Base-by-base conservation (phyloP, 2,888 invertebrate species). In the Ichneumoninae sp. region DNA sequence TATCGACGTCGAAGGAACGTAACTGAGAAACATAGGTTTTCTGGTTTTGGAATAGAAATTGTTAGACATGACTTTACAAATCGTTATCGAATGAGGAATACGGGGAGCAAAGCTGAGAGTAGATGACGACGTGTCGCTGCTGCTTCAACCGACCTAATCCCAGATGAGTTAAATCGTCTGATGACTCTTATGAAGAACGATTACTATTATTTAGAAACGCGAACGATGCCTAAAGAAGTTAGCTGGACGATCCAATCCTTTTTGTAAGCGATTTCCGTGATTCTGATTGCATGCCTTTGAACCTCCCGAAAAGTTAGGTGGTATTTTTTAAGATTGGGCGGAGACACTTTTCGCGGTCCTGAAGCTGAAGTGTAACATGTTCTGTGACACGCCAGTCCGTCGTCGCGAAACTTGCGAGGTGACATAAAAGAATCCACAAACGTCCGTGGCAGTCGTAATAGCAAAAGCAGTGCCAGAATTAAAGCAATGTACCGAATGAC, bases 401-500 rank as follows among this genome's bases (percentile, higher is more conserved):
- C 22, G 13, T 60, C 10, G n/a, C 16, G 3, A 33, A 33, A 33
- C 62, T 62, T n/a, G n/a, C 22, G 2, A 30, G 26, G 8, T 50
- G 65, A 33, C n/a, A 30, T 5, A 3, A 26, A 10, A 6, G 19
- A 22, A 60, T 13, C 60, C 4, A 16, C 26, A 13, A 16, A 60
- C 26, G 54, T 22, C 3, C 22, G 26, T 26, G 13, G 13, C 30
- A 26, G 30, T 6, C 62, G 6, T n/a, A 30, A 62, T 16, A 6
- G 6, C 26, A n/a, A 6, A 33, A 33, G 1, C 30, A 62, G 13
- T 19, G 10, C 10, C 33, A 36, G 6, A 19, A 50, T 22, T 30
- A 50, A 44, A 36, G 40, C 44, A 8, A 70, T n/a, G n/a, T 70
- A 52, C 69, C 50, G 30, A 50, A 52, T 16, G 30, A 10, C 26